Base-by-base conservation (phyloP, 2,888 invertebrate species). In the Timema podura region DNA sequence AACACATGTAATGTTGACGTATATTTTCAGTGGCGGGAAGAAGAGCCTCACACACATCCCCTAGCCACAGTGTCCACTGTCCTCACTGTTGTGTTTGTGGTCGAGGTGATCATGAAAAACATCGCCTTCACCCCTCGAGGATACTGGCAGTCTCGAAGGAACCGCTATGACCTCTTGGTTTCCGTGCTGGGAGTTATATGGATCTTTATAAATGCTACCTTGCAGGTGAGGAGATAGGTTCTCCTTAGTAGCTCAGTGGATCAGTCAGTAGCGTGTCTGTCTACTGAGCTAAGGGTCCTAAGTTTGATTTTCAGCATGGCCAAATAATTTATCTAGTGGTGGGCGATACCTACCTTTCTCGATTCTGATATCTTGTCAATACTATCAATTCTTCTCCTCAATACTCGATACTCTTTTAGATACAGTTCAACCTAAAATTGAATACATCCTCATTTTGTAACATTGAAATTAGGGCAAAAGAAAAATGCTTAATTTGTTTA, bases 101-200 rank as follows among this genome's bases (percentile, higher is more conserved):
- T 94, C 71, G 98, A 99, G 85, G 98, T 98, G 51, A 86, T 98
- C 13, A 93, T 99, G 89, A 99, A 99, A 85, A 95, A 95, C 79
- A 95, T 98, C 74, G 99, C 99, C 0, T 96, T 99, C 82, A 98
- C 98, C 5, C 94, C 96, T 48, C 88, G 95, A 76, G 99, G 99
- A 68, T 99, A 99, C 84, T 96, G 98, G 93, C 98, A 99, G 82
- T 96, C 96, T 73, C 87, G 98, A 76, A 87, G 99, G 76, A 99
- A 99, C 84, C 87, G 98, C 78, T 97, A 98, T 82, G 99, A 99
- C 83, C 87, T 98, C 74, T 89, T 99, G 73, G 98, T 99, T 73
- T 98, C 98, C 9, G 91, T 97, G 70, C 89, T 96, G 68, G 99
- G 98, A 15, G 95, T 98, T 72, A 90, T 95, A 73, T 99, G 99